A percentile compares a stretch with the other conserved stretches of the same genome.
Evolutionary conservation across 2,797 vertebrate species (phyloP).

Genomic region (Forpus xanthops): DNA sequence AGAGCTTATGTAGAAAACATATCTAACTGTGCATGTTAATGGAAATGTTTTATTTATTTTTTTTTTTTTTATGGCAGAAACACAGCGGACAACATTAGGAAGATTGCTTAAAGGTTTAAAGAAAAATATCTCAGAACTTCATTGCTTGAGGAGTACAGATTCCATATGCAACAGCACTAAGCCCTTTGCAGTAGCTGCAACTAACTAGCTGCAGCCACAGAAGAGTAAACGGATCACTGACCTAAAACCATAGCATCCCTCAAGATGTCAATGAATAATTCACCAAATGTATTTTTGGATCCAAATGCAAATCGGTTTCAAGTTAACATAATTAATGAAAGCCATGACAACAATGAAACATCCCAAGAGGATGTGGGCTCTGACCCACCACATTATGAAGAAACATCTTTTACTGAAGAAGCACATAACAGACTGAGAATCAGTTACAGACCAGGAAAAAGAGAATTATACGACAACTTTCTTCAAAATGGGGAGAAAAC

Average conservation of each 20-base stretch:
- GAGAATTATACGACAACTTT: slow-evolving; percentile 76
- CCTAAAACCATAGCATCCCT: not conserved
- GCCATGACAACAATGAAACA: slow-evolving; percentile 47
- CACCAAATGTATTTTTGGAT: slow-evolving; percentile 74
- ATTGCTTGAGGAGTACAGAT: slow-evolving; percentile 24
- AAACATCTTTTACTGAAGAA: slow-evolving; percentile 81
- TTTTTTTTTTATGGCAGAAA: slow-evolving; percentile 48
- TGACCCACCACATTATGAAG: slow-evolving; percentile 86
- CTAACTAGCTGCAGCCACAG: not conserved
- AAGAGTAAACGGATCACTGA: not conserved
- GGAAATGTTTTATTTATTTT: slow-evolving; percentile 39
- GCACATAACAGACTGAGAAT: slow-evolving; percentile 73
- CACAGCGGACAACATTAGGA: not conserved
- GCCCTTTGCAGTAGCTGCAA: not conserved
- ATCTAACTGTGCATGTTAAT: not conserved
- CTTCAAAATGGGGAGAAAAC: slow-evolving; percentile 80
- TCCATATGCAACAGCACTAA: not conserved
- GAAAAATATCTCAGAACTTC: not conserved
- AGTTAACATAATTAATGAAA: slow-evolving; percentile 78
- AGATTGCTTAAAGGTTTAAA: slow-evolving; percentile 27
- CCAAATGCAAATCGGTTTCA: slow-evolving; percentile 76
- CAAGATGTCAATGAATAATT: slow-evolving; percentile 79
- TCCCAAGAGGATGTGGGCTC: slow-evolving; percentile 72
- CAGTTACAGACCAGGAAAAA: slow-evolving; percentile 78
- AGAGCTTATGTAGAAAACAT: not conserved